Percentiles rank a stretch among this genome's conserved stretches.
phyloP scores from a whole-genome alignment of 2,888 invertebrate species.

The Vesta saturnalis region DNA sequence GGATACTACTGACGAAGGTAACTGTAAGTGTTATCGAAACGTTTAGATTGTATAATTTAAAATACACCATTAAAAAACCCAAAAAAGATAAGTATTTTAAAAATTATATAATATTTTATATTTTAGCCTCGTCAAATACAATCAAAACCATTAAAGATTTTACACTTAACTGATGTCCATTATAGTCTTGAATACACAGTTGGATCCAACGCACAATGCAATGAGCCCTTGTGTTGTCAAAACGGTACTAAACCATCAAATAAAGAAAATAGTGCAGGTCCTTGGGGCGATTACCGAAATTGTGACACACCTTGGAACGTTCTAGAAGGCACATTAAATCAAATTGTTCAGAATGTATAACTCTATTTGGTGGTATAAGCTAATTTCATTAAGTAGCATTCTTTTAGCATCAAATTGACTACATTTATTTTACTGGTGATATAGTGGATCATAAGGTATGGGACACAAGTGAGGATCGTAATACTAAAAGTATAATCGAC shows the following conservation, averaged over 20 bases:
- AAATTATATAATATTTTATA: neutral
- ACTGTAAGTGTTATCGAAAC: too few relatives aligned
- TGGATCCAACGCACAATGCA: slow-evolving; percentile 73
- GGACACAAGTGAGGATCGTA: slow-evolving; percentile 77
- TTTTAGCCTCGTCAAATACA: neutral
- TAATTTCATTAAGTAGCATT: neutral
- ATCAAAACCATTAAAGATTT: slow-evolving; percentile 54
- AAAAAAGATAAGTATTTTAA: neutral
- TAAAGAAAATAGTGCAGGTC: slow-evolving; percentile 67
- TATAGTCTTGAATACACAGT: slow-evolving; percentile 76
- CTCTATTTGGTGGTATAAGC: too few relatives aligned
- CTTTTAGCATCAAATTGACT: slow-evolving; percentile 63
- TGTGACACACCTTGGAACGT: slow-evolving; percentile 81
- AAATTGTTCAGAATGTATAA: slow-evolving; percentile 22
- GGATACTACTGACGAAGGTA: too few relatives aligned
- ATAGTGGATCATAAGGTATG: slow-evolving; percentile 89
- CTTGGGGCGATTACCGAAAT: slow-evolving; percentile 81
- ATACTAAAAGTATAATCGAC: slow-evolving; percentile 67
- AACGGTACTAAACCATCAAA: slow-evolving; percentile 56
- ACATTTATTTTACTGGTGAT: slow-evolving; percentile 87
- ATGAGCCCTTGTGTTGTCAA: slow-evolving; percentile 80
- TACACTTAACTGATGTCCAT: slow-evolving; percentile 81
- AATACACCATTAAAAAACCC: too few relatives aligned
- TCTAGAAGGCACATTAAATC: slow-evolving; percentile 66
- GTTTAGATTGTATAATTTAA: too few relatives aligned